Percentiles rank a stretch among this genome's conserved stretches.
Conservation (phyloP, 1,140 invertebrate genomes). For the Drosophila ironensis region DNA sequence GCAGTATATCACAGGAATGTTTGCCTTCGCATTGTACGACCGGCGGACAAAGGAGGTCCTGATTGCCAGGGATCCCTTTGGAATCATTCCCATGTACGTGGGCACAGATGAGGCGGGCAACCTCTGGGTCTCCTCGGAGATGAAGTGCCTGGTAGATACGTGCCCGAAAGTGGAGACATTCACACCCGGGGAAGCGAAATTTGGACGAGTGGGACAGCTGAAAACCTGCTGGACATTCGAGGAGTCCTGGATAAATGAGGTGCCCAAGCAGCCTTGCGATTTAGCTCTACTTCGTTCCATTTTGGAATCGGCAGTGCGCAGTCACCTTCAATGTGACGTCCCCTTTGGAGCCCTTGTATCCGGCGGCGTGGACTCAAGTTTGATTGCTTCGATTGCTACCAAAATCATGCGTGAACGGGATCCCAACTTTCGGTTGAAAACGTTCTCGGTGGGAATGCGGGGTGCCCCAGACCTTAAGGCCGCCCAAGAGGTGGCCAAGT, state of each 20-base stretch:
- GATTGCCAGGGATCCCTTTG: constrained; percentile 93
- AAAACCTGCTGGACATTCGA: constrained; percentile 54
- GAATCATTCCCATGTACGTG: constrained; percentile 89
- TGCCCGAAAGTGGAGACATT: constrained; percentile 64
- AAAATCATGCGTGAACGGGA: constrained; percentile 82
- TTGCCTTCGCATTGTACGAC: constrained; percentile 93
- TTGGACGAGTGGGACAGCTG: constrained; percentile 50
- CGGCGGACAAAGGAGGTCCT: constrained; percentile 87
- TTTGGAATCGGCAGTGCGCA: constrained; percentile 72
- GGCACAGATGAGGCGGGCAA: constrained; percentile 82
- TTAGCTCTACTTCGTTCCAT: constrained; percentile 50
- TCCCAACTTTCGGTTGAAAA: constrained; percentile 83
- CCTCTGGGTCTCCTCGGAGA: constrained; percentile 76
- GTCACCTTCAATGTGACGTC: constrained; percentile 79
- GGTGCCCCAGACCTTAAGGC: constrained; percentile 92
- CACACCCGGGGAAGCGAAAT: constrained; percentile 58
- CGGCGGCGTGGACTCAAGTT: constrained; percentile 95
- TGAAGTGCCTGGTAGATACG: constrained; percentile 70
- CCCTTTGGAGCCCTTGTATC: constrained; percentile 84
- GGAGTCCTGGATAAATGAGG: constrained; percentile 54
- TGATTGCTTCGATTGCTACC: constrained; percentile 90
- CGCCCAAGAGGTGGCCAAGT: constrained; percentile 91
- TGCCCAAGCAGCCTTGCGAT: constrained; percentile 49
- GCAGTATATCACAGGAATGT: constrained; percentile 90
- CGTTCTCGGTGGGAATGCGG: constrained; percentile 94